Evolutionary conservation across 2,797 vertebrate species (phyloP).

Genomic region (Arctocebus calabarensis): DNA sequence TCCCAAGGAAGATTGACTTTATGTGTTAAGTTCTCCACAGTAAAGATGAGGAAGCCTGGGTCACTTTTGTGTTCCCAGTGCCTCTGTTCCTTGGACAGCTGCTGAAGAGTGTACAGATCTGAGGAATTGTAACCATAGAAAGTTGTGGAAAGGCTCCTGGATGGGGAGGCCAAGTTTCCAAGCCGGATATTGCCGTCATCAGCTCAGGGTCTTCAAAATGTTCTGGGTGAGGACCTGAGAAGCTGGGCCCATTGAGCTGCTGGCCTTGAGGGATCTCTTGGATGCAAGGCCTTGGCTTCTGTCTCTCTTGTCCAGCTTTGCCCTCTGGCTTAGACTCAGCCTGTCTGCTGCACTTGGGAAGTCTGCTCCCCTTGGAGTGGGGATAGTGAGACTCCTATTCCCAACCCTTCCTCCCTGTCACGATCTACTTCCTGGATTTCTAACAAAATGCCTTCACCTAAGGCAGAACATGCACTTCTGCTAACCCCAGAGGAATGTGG

Average conservation of each 20-base stretch:
- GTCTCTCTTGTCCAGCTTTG: background rate
- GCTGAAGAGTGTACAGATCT: background rate
- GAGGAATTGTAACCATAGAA: background rate
- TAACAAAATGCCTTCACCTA: background rate
- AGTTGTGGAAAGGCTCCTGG: conserved; percentile 22
- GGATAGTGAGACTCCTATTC: background rate
- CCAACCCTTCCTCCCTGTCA: background rate
- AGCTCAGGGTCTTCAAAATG: background rate
- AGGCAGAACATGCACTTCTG: background rate
- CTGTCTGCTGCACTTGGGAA: background rate
- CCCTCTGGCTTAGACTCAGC: background rate
- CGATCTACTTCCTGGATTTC: background rate
- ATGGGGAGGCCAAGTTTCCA: background rate
- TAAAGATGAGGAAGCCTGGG: background rate
- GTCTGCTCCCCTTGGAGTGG: background rate
- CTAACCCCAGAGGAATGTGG: background rate
- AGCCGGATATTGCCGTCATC: background rate
- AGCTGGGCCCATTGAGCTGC: background rate
- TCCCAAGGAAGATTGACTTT: background rate
- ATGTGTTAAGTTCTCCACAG: background rate
- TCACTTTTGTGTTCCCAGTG: background rate
- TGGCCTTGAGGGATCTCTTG: background rate
- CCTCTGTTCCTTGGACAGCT: background rate
- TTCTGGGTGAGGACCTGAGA: conserved; percentile 27
- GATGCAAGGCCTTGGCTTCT: background rate